Base-by-base conservation (phyloP, 2,113 vertebrate species). In the Engystomops pustulosus region DNA sequence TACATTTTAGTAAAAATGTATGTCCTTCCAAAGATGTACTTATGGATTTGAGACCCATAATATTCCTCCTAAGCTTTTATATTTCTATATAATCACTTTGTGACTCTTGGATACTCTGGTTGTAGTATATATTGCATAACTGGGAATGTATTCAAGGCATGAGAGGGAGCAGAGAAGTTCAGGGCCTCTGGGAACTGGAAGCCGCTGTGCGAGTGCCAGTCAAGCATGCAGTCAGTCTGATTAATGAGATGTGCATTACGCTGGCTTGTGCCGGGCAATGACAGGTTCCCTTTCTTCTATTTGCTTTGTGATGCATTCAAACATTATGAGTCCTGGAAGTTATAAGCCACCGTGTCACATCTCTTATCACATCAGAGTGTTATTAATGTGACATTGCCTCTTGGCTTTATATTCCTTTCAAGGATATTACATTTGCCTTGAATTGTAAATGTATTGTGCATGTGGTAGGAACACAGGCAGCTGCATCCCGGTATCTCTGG, bases 221-320 rank as follows among this genome's bases (percentile, higher is more conserved):
- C 68, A 71, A 34, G 55, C 62, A 77, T 79, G 55, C 27, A 49
- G 49, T 44, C 79, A 85, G 47, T 74, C 88, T 69, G n/a, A 74
- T 55, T 81, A 81, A 87, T 81, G 77, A 86, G 47, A 1, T 0
- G 34, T 74, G 6, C 53, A 62, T 72, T 68, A 32, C 25, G 30
- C 18, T 58, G 71, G 27, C 49, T 71, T 74, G 85, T 86, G 74
- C 69, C 44, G 41, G 45, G 83, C 30, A 8, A 53, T 90, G 90
- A 86, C 87, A 87, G 62, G 10, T 89, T 81, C 83, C 60, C 51
- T 58, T 86, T 85, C 45, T 62, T 3, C 74, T 70, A 70, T 27
- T 78, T 70, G 84, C 53, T 38, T 68, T 79, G 62, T 44, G 70
- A 65, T 81, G 80, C 44, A 51, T 76, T 81, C 85, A 53, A 51